Base-by-base conservation (phyloP, 2,797 vertebrate genomes). In the Pterois miles region DNA sequence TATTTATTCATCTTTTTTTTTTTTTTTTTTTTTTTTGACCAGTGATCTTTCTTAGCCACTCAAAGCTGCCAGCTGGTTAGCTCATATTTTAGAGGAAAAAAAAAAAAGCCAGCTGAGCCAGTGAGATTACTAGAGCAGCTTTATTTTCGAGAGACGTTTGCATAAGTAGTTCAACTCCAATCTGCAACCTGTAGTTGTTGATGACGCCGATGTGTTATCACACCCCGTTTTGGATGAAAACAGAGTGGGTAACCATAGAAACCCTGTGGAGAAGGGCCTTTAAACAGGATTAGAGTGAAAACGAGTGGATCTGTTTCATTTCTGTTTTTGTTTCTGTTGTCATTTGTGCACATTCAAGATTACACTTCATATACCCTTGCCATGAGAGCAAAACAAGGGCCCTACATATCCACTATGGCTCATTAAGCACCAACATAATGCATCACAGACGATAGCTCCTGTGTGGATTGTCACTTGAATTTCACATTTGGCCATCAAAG, bases 181-280 rank as follows among this genome's bases (percentile, higher is more conserved):
- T 79, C 72, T 77, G 81, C 75, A 85, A 88, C 86, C 88, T 83
- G 83, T 65, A 81, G 81, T 82, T 78, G 83, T 81, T 88, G 74
- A 80, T 82, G 59, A 77, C 62, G 52, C 29, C 80, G 46, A 63
- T 36, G 86, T 79, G 92, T 82, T 90, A 76, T 84, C 86, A 34
- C 85, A 82, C 78, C 71, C 72, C 56, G 71, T 81, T 86, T 81
- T 40, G 77, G 62, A 90, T 86, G 84, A 89, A 93, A 94, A 93
- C 87, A 91, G 81, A 81, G 80, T 59, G 71, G 57, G 94, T 95
- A 92, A 92, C 94, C 94, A 95, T 94, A 78, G 95, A 80, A 93
- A 95, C 92, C 66, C 27, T 13, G 20, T 34, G 75, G 81, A 89
- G 85, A 91, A 84, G 81, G 79, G 84, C 83, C 85, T 92, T 78